These are phyloP conservation scores for Labrus mixtus DNA, from an alignment of 2,113 vertebrate genomes.

Conservation along the genomic window DNA sequence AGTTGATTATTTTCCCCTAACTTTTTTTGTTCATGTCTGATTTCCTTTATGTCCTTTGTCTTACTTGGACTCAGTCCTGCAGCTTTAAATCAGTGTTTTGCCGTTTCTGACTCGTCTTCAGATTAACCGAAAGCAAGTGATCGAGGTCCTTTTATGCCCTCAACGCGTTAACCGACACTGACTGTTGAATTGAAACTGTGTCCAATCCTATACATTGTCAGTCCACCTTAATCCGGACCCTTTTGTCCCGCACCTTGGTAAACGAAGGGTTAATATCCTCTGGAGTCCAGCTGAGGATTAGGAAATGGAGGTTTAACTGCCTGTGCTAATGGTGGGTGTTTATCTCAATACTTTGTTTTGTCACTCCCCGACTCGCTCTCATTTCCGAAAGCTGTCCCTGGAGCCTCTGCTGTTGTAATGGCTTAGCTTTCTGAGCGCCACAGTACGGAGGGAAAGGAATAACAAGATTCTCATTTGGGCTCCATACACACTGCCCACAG, in stretches of 20 bases:
- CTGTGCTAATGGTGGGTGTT: conserved; percentile 88
- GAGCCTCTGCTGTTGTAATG: conserved; percentile 84
- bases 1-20: background rate
- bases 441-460: conserved; percentile 77
- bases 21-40: no score
- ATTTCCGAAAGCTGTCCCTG: conserved; percentile 87
- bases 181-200: background rate
- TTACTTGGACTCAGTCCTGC: no score
- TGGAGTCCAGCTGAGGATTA: conserved; percentile 85
- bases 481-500: conserved; percentile 81
- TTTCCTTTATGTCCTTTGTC: background rate
- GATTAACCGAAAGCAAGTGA: background rate
- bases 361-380: conserved; percentile 85
- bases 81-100: background rate
- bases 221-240: conserved; percentile 39
- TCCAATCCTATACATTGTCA: conserved; percentile 4
- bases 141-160: background rate
- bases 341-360: conserved; percentile 90
- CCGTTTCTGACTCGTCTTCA: background rate
- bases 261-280: conserved; percentile 82
- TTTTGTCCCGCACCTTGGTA: conserved; percentile 68
- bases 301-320: conserved; percentile 89
- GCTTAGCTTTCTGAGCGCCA: conserved; percentile 78
- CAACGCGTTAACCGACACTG: background rate
- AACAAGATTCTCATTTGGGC: conserved; percentile 85